phyloP scores from a whole-genome alignment of 2,888 invertebrate genomes.

The Nysson spinosus region DNA sequence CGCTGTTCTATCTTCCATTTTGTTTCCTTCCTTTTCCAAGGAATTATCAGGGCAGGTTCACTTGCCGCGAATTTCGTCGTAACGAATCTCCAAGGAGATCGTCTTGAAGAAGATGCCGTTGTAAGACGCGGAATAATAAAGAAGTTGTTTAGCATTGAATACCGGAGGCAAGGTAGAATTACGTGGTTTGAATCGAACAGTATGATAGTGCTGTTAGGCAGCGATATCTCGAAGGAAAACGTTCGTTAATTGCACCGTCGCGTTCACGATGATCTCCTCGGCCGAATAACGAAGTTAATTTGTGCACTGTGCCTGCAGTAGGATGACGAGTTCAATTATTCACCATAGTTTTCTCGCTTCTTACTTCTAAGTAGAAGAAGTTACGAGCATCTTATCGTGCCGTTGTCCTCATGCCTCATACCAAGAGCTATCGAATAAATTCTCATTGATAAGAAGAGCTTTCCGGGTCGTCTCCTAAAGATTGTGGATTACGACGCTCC shows the following conservation, averaged over 20 bases:
- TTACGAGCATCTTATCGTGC: constrained; percentile 6
- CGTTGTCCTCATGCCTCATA: constrained; percentile 24
- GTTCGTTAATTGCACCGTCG: constrained; percentile 61
- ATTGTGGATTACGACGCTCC: constrained; percentile 5
- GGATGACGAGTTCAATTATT: constrained; percentile 58
- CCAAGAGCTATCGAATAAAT: constrained; percentile 28
- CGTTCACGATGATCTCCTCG: constrained; percentile 25
- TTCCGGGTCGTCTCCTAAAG: not conserved
- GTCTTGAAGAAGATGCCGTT: not conserved
- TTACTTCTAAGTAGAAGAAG: constrained; percentile 29
- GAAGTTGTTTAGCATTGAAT: constrained; percentile 7
- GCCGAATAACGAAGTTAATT: constrained; percentile 63
- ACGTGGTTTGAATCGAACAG: not conserved
- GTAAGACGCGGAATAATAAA: constrained; percentile 13
- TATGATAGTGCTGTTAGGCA: constrained; percentile 35
- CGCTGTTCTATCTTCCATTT: constrained; percentile 5
- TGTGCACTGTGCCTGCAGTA: constrained; percentile 36
- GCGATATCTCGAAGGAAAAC: constrained; percentile 36
- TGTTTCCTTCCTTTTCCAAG: constrained; percentile 13
- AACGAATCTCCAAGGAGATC: constrained; percentile 50
- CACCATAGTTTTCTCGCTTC: constrained; percentile 33
- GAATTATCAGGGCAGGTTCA: constrained; percentile 2
- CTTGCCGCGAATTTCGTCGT: constrained; percentile 46
- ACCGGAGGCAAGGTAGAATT: not conserved
- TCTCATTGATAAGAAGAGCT: constrained; percentile 11